These are phyloP conservation scores for Drepana falcataria DNA, from an alignment of 2,888 invertebrate genomes.

Conservation along the genomic window DNA sequence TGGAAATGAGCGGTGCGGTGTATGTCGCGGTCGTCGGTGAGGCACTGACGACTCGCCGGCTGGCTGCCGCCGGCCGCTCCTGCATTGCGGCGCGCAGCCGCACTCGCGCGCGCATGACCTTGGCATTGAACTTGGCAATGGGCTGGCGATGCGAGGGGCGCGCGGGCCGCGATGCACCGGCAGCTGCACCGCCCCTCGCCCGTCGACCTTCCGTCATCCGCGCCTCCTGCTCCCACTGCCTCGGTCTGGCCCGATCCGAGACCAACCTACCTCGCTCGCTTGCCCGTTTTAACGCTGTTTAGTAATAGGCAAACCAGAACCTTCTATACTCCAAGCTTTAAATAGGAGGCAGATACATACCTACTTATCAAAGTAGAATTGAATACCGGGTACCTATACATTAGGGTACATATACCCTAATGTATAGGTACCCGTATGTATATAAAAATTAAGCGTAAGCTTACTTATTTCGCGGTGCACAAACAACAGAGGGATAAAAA, in stretches of 20 bases:
- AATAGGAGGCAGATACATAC: too few species aligned
- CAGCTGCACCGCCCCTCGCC: slow-evolving; percentile 71
- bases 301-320: not conserved
- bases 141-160: slow-evolving; percentile 56
- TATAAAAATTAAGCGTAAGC: too few species aligned
- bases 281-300: not conserved
- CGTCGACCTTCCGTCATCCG: slow-evolving; percentile 47
- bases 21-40: slow-evolving; percentile 59
- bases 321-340: too few species aligned
- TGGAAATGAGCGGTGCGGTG: slow-evolving; percentile 49
- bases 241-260: slow-evolving; percentile 22
- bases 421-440: too few species aligned
- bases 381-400: too few species aligned
- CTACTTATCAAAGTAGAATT: too few species aligned
- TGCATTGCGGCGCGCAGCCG: slow-evolving; percentile 84
- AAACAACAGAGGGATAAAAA: too few species aligned
- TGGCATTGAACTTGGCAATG: slow-evolving; percentile 90
- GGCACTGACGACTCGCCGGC: slow-evolving; percentile 64
- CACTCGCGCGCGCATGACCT: slow-evolving; percentile 84
- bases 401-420: too few species aligned
- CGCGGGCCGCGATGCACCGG: slow-evolving; percentile 51
- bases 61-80: slow-evolving; percentile 71
- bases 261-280: slow-evolving; percentile 1
- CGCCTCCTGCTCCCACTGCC: slow-evolving; percentile 17
- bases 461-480: too few species aligned